These are phyloP conservation scores for Macrobrachium rosenbergii DNA, from an alignment of 1,140 invertebrate genomes.

Conservation along the genomic window DNA sequence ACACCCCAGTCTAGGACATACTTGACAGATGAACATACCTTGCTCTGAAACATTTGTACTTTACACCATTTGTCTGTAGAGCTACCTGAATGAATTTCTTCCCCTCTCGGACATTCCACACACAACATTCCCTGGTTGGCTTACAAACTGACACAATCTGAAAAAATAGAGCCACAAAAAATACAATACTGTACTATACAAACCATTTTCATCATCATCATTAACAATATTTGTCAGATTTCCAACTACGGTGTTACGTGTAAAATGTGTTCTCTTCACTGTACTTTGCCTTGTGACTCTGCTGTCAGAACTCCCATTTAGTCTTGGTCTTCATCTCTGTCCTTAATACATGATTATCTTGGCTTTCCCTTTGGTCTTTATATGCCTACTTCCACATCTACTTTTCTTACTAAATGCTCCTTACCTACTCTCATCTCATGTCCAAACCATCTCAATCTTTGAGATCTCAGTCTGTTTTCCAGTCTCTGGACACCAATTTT, in stretches of 20 bases:
- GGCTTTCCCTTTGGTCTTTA: too few relatives aligned
- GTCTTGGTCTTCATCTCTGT: too few relatives aligned
- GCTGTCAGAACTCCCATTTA: too few relatives aligned
- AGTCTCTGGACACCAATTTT: background rate
- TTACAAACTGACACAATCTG: slow-evolving; percentile 87
- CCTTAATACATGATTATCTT: too few relatives aligned
- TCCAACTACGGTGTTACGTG: too few relatives aligned
- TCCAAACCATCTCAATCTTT: background rate
- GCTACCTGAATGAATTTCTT: slow-evolving; percentile 79
- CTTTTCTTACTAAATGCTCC: too few relatives aligned
- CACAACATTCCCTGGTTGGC: slow-evolving; percentile 78
- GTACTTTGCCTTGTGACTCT: too few relatives aligned
- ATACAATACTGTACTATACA: background rate
- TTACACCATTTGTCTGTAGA: slow-evolving; percentile 79
- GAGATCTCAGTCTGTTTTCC: too few relatives aligned
- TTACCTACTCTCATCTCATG: background rate
- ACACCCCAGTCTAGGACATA: background rate
- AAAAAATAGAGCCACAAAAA: slow-evolving; percentile 37
- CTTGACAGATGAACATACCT: slow-evolving; percentile 64
- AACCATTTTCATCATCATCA: background rate
- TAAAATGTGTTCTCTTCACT: too few relatives aligned
- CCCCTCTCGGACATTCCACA: slow-evolving; percentile 82
- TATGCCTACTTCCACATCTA: too few relatives aligned
- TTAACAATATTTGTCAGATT: background rate
- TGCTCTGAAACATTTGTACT: slow-evolving; percentile 74